Base-by-base conservation (phyloP, 1,140 invertebrate genomes). In the Bathynomus jamesi region DNA sequence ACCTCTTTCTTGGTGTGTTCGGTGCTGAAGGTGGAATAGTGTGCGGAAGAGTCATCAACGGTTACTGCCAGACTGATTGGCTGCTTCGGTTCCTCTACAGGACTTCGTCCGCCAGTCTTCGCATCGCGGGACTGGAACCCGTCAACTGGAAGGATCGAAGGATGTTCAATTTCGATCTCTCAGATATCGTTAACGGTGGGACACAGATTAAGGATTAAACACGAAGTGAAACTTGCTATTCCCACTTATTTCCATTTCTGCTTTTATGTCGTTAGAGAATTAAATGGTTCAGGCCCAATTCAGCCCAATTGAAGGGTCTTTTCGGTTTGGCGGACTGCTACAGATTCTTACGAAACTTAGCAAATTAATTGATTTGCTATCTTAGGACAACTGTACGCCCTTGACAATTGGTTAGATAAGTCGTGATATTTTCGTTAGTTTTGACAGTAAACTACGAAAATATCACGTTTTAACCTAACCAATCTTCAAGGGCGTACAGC, bases 31-130 rank as follows among this genome's bases (percentile, higher is more conserved):
- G 82, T 0, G 80, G 79, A 72, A 85, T 89, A 32, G 87, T 90
- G 0, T 84, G 85, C 62, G 89, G 89, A 8, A 85, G 83, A 76
- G 85, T 90, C 74, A 83, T 89, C 60, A 90, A 89, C 81, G 88
- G 87, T 40, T 90, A 88, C 81, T 88, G 85, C 80, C 84, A 83
- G 46, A 83, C 83, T 61, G 88, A 90, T 79, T 89, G 88, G 88
- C 79, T 90, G n/a, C 79, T 90, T 25, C 87, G 86, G 79, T 89
- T 89, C 79, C 78, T 90, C 10, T 89, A 89, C 77, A 81, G 88
- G 65, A 87, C 88, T 25, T 83, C 88, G 8, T 87, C 87, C 40
- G 83, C 82, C 32, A 82, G 84, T 61, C 80, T 87, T 13, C 83
- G 79, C 65, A 87, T 89, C 67, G 88, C 88, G 66, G 88, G 88